Conservation (phyloP, 2,113 vertebrate species). For the Dolichotis patagonum region DNA sequence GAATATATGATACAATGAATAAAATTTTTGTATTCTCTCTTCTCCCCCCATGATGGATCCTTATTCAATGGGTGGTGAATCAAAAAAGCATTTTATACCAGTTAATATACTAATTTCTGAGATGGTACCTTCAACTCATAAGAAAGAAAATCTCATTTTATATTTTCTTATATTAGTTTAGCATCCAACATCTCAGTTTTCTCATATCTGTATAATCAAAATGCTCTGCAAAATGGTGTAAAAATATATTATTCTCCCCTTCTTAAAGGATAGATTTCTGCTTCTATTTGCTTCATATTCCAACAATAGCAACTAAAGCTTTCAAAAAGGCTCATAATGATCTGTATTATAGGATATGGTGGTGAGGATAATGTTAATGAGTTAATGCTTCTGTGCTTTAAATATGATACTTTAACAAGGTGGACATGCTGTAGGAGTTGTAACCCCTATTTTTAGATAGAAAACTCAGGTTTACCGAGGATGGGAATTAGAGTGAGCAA, state of each 20-base stretch:
- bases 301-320: not conserved
- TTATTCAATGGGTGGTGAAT: not conserved
- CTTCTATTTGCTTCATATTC: not conserved
- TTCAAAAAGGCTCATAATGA: not conserved
- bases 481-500: not conserved
- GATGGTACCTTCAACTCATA: not conserved
- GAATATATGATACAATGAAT: not conserved
- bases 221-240: not conserved
- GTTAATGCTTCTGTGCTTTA: not conserved
- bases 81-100: not conserved
- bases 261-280: not conserved
- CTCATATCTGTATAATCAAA: not conserved
- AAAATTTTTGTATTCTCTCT: not conserved
- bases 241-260: not conserved
- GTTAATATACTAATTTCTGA: not conserved
- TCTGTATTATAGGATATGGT: not conserved
- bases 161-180: slow-evolving; percentile 17
- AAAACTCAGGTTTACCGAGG: not conserved
- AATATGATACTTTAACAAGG: not conserved
- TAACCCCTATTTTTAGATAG: not conserved
- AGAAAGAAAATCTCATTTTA: not conserved
- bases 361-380: not conserved
- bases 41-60: not conserved
- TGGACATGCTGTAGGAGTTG: not conserved
- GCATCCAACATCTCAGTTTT: not conserved